Percentiles rank a stretch among this genome's conserved stretches.
Evolutionary conservation across 2,797 vertebrate genomes (phyloP).

Genomic region (Intellagama lesueurii): DNA sequence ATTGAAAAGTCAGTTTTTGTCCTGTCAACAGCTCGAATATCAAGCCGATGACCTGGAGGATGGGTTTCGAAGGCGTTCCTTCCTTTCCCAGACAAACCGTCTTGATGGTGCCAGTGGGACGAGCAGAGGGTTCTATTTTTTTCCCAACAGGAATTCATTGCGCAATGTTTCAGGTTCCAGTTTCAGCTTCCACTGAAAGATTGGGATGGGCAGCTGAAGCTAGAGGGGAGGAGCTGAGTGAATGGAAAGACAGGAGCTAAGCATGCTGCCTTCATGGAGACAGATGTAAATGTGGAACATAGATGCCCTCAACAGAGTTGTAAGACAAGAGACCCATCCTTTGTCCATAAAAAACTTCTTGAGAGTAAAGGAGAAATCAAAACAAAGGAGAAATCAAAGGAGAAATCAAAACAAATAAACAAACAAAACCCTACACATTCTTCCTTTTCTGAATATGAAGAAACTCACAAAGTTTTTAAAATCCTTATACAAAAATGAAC

Average conservation of each 20-base stretch:
- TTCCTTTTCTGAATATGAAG: neutral
- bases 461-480: too few relatives aligned
- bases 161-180: slow-evolving; percentile 16
- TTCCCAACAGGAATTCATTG: slow-evolving; percentile 13
- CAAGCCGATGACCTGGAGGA: neutral
- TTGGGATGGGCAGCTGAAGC: slow-evolving; percentile 32
- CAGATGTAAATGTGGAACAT: neutral
- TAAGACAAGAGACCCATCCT: neutral
- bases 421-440: neutral
- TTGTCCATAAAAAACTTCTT: neutral
- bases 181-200: slow-evolving; percentile 41
- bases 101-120: neutral
- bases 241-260: neutral
- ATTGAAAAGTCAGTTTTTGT: neutral
- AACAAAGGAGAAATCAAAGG: too few relatives aligned
- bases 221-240: neutral
- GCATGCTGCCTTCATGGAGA: neutral
- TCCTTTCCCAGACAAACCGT: neutral
- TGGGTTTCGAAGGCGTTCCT: neutral
- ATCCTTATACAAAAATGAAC: too few relatives aligned
- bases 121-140: neutral
- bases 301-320: neutral
- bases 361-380: neutral
- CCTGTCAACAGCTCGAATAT: neutral
- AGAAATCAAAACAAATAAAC: too few relatives aligned